phyloP scores from a whole-genome alignment of 2,888 invertebrate genomes.

The Pycnomerus fuliginosus region DNA sequence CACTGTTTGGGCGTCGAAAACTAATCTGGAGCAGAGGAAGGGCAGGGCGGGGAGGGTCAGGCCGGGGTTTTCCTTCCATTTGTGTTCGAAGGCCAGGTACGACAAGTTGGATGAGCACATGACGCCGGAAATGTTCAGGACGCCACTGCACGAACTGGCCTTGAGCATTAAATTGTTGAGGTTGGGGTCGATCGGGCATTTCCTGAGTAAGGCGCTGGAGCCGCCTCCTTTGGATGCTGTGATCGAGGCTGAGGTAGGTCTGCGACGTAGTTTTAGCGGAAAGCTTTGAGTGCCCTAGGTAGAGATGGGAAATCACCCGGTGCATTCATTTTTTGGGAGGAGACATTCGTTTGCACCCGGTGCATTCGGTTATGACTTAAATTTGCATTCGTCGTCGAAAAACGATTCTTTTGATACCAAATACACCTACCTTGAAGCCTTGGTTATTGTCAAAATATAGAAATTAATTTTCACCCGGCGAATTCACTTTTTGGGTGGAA shows the following conservation, averaged over 20 bases:
- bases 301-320: no score
- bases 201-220: conserved; percentile 92
- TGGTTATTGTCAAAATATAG: no score
- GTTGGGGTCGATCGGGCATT: conserved; percentile 90
- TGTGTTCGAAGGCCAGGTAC: conserved; percentile 74
- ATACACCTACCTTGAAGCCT: no score
- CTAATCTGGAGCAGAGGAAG: conserved; percentile 91
- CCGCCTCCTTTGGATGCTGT: conserved; percentile 97
- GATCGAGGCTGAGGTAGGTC: conserved; percentile 89
- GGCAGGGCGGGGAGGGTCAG: conserved; percentile 93
- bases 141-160: conserved; percentile 93
- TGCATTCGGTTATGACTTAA: no score
- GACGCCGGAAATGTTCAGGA: conserved; percentile 97
- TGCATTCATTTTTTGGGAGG: no score
- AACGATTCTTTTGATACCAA: no score
- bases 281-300: no score
- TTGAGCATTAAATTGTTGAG: conserved; percentile 87
- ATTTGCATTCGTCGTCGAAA: no score
- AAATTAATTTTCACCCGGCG: no score
- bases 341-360: no score
- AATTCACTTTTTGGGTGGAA: no score
- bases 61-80: conserved; percentile 90
- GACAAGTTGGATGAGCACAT: conserved; percentile 81
- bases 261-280: no score
- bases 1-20: conserved; percentile 92